Base-by-base conservation (phyloP, 2,797 vertebrate genomes). In the Manis pentadactyla region DNA sequence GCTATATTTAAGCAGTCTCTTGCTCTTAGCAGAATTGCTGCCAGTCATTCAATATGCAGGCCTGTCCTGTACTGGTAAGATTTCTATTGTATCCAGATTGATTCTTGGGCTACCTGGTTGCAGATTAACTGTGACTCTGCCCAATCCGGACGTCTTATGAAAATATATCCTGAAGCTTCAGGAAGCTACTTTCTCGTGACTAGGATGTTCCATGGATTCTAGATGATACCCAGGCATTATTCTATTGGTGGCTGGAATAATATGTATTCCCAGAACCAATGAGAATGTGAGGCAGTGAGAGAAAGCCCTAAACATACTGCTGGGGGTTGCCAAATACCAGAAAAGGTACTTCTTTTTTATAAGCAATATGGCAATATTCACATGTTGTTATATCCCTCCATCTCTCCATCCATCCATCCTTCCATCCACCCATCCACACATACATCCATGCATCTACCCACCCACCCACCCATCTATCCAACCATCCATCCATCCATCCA, bases 1-100 rank as follows among this genome's bases (percentile, higher is more conserved):
- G 53, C 86, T 96, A 19, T 84, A 51, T 85, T 95, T 94, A 93
- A 81, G 68, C 34, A 49, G 18, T 68, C 55, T 51, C 83, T 71
- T 64, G 71, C 83, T 57, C 34, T 53, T 7, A 27, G 53, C 12
- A 71, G 34, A 37, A 37, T 18, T 5, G 4, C 19, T 27, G 59
- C 29, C 53, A 19, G 23, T 75, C 63, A 18, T 39, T 68, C 51
- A 6, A 4, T 2, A 12, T 69, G 31, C 39, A 55, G 68, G 25
- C 27, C 29, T 53, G 23, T 31, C 29, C 91, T 51, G 3, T 29
- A 34, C 6, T 0, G 1, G 23, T 19, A 86, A 86, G 27, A 75
- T 37, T 55, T 29, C 85, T 29, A n/a, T 27, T 5, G 61, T n/a
- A 31, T 59, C 18, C 12, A 55, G 31, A 59, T 31, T 13, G 31